Evolutionary conservation across 2,113 vertebrate genomes (phyloP).

Genomic region (Motacilla alba): DNA sequence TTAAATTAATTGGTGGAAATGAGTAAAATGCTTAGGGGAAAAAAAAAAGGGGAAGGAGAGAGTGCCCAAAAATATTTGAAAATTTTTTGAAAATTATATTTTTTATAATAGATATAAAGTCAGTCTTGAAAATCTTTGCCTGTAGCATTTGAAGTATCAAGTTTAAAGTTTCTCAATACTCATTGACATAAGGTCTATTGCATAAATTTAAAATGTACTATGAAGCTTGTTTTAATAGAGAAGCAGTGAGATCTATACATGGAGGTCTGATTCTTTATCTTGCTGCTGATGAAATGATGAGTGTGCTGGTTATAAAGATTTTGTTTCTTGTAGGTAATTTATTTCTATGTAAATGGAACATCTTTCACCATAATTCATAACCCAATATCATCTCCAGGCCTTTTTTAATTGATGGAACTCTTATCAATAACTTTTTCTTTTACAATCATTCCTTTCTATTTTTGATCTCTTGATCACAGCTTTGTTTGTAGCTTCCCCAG

Average conservation of each 20-base stretch:
- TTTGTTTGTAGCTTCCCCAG: background rate
- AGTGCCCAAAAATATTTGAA: background rate
- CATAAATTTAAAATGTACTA: background rate
- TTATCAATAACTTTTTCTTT: background rate
- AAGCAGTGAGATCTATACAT: background rate
- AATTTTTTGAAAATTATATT: background rate
- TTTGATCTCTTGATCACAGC: background rate
- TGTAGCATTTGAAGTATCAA: background rate
- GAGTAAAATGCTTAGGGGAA: background rate
- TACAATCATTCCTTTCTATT: background rate
- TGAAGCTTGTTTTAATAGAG: background rate
- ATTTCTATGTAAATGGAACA: background rate
- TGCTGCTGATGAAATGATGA: background rate
- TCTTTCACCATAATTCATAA: background rate
- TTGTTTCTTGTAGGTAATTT: background rate
- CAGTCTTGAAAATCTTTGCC: background rate
- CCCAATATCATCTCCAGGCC: background rate
- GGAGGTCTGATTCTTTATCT: background rate
- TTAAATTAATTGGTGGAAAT: background rate
- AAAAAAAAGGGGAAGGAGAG: background rate
- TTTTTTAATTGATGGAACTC: background rate
- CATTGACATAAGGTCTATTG: background rate
- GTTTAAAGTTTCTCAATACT: background rate
- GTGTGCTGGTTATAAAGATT: background rate
- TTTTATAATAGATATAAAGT: background rate